A percentile compares a stretch with the other conserved stretches of the same genome.
Conservation (phyloP, 2,888 invertebrate species). For the Hirtodrosophila duncani region DNA sequence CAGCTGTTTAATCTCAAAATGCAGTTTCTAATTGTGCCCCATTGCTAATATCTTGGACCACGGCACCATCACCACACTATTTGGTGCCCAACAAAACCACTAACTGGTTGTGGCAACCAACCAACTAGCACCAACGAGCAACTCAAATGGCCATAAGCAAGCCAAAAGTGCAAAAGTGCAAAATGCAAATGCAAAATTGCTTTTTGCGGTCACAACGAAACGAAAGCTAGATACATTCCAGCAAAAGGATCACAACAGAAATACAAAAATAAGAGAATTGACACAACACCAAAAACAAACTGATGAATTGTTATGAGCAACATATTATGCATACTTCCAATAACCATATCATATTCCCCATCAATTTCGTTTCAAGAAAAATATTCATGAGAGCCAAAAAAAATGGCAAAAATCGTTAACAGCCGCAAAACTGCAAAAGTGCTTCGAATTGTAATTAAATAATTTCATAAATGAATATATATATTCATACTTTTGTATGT, state of each 20-base stretch:
- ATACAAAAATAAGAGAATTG: too few relatives aligned
- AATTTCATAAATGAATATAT: conserved; percentile 29
- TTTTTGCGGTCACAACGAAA: conserved; percentile 19
- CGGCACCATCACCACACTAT: too few relatives aligned
- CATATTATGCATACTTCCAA: conserved; percentile 27
- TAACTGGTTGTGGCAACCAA: too few relatives aligned
- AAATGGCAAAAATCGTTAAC: conserved; percentile 9
- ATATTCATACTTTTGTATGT: conserved; percentile 20
- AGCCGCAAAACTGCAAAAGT: conserved; percentile 51
- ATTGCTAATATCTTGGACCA: too few relatives aligned
- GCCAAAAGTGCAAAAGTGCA: conserved; percentile 29
- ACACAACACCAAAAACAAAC: conserved; percentile 4
- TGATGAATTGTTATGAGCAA: conserved; percentile 21
- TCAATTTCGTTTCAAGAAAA: too few relatives aligned
- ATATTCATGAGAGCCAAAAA: conserved; percentile 18
- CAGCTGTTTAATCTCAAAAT: too few relatives aligned
- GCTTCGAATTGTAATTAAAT: conserved; percentile 66
- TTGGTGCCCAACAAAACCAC: too few relatives aligned
- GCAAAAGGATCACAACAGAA: conserved; percentile 10
- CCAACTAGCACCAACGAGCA: neutral
- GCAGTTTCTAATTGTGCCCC: too few relatives aligned
- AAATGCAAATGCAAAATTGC: conserved; percentile 34
- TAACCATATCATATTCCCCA: too few relatives aligned
- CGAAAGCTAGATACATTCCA: neutral
- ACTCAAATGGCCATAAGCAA: conserved; percentile 21